Evolutionary conservation across 1,140 invertebrate genomes (phyloP).

Genomic region (Drosophila auraria): DNA sequence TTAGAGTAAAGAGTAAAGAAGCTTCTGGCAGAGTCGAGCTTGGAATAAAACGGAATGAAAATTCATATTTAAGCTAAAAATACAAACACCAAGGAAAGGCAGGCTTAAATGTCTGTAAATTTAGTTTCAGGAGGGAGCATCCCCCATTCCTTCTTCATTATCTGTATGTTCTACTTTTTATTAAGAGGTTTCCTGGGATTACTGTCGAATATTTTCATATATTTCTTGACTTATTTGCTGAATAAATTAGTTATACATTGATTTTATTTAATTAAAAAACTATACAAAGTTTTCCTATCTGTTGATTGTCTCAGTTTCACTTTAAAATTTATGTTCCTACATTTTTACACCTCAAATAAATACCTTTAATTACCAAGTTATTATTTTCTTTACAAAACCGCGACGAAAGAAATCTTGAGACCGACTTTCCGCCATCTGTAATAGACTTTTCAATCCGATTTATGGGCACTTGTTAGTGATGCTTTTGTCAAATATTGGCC

Average conservation of each 20-base stretch:
- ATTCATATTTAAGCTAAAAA: too few species aligned
- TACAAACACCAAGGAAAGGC: too few species aligned
- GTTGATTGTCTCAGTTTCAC: too few species aligned
- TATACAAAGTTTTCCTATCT: too few species aligned
- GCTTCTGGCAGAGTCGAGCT: neutral
- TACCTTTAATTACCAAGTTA: neutral
- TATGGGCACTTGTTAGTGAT: conserved; percentile 41
- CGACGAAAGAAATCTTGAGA: conserved; percentile 1
- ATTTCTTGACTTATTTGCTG: too few species aligned
- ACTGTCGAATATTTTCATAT: too few species aligned
- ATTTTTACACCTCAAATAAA: neutral
- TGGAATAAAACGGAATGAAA: too few species aligned
- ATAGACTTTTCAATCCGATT: conserved; percentile 45
- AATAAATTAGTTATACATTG: neutral
- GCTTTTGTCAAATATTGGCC: conserved; percentile 53
- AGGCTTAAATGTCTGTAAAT: too few species aligned
- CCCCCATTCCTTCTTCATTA: too few species aligned
- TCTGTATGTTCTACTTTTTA: too few species aligned
- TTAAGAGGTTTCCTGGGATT: too few species aligned
- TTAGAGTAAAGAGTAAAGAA: neutral
- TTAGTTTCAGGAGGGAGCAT: too few species aligned
- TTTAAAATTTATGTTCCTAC: neutral
- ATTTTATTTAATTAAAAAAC: neutral
- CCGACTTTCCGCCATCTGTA: neutral
- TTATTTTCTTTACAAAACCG: neutral